phyloP scores from a whole-genome alignment of 2,888 invertebrate genomes.

The Athalia circularis region DNA sequence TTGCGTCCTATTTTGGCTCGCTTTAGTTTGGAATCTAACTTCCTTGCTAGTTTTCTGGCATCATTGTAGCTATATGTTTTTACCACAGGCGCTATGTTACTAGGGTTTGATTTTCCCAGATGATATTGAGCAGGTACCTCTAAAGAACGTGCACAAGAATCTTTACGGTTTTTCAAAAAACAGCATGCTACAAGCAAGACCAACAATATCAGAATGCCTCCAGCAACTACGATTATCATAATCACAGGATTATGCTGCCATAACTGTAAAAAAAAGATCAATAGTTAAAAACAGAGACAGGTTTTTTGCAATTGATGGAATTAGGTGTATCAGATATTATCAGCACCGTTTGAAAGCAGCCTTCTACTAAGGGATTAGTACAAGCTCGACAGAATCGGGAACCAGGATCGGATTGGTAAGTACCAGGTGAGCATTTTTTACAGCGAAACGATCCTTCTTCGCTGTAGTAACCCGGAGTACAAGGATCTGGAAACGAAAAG shows the following conservation, averaged over 20 bases:
- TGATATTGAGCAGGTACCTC: slow-evolving; percentile 2
- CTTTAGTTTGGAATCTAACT: slow-evolving; percentile 15
- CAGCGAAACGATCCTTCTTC: slow-evolving; percentile 64
- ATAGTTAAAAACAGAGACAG: background rate
- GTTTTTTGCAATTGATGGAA: no score
- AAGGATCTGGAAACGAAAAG: slow-evolving; percentile 58
- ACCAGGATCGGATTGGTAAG: slow-evolving; percentile 63
- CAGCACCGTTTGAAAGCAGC: slow-evolving; percentile 64
- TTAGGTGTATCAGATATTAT: background rate
- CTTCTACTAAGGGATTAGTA: slow-evolving; percentile 65
- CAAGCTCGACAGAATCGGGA: slow-evolving; percentile 63
- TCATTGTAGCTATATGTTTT: background rate
- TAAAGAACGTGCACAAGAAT: background rate
- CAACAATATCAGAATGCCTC: slow-evolving; percentile 4
- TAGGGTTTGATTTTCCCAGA: background rate
- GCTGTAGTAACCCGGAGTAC: slow-evolving; percentile 63
- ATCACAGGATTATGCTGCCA: slow-evolving; percentile 32
- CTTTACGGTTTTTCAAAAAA: background rate
- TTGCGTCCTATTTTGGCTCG: slow-evolving; percentile 1
- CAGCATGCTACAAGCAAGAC: slow-evolving; percentile 21
- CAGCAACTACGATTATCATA: slow-evolving; percentile 24
- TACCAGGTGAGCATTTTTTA: slow-evolving; percentile 63
- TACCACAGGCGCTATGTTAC: background rate
- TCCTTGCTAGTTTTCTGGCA: slow-evolving; percentile 11
- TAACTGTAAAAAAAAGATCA: background rate